Conservation (phyloP, 2,113 vertebrate genomes). For the Rissa tridactyla region DNA sequence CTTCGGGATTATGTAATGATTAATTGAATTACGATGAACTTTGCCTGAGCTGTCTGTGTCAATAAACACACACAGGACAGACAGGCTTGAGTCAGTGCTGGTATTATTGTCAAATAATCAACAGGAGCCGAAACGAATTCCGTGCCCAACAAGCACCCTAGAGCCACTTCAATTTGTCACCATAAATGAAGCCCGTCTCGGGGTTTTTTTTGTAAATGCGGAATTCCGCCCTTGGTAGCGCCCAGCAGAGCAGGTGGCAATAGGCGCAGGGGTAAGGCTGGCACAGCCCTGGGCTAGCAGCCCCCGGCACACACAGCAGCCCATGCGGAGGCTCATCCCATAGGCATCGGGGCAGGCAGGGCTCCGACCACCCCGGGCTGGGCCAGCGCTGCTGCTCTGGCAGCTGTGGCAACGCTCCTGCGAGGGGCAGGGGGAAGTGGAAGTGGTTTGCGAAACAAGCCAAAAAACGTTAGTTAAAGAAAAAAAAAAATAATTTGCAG, state of each 20-base stretch:
- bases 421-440: background rate
- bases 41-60: background rate
- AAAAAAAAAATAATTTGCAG: background rate
- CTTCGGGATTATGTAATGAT: background rate
- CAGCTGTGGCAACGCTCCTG: background rate
- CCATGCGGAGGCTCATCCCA: rapidly evolving
- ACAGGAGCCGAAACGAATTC: background rate
- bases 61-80: background rate
- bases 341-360: rapidly evolving
- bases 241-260: background rate
- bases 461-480: background rate
- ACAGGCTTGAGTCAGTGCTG: background rate
- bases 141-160: background rate
- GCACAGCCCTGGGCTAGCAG: background rate
- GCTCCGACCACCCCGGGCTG: rapidly evolving
- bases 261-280: background rate
- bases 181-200: rapidly evolving
- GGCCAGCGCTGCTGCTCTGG: background rate
- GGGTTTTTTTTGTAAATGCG: background rate
- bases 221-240: background rate
- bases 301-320: background rate
- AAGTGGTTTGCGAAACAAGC: constrained; percentile 27
- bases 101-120: background rate
- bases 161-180: background rate
- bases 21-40: background rate